These are phyloP conservation scores for Tupiocoris notatus DNA, from an alignment of 2,888 invertebrate genomes.

Conservation along the genomic window DNA sequence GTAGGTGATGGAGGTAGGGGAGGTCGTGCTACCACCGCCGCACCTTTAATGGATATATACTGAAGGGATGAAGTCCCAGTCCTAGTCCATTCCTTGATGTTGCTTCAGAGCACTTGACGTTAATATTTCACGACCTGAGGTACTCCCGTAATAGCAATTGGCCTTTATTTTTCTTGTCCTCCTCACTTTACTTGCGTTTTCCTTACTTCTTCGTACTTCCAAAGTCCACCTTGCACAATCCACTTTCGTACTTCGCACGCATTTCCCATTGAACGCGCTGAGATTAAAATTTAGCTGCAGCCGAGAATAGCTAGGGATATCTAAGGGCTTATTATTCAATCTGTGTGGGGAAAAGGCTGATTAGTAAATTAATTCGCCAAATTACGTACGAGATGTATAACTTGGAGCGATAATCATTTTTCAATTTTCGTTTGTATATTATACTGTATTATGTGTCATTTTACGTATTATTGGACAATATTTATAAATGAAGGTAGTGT, in stretches of 20 bases:
- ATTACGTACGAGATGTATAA: too few relatives aligned
- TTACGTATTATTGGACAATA: too few relatives aligned
- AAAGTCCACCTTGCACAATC: too few relatives aligned
- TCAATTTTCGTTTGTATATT: too few relatives aligned
- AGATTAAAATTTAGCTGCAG: background rate
- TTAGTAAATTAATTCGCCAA: too few relatives aligned
- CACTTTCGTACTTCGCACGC: background rate
- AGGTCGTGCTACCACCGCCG: background rate
- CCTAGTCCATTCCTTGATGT: background rate
- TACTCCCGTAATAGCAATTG: slow-evolving; percentile 40
- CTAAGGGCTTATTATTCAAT: too few relatives aligned
- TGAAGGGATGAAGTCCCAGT: slow-evolving; percentile 33
- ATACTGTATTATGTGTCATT: too few relatives aligned
- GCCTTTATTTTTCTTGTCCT: slow-evolving; percentile 26
- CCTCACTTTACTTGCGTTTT: background rate
- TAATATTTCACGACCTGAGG: slow-evolving; percentile 41
- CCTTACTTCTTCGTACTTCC: too few relatives aligned
- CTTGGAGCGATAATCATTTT: too few relatives aligned
- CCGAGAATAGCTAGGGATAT: too few relatives aligned
- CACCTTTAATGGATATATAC: slow-evolving; percentile 43
- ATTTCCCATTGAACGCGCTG: background rate
- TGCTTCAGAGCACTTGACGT: slow-evolving; percentile 24
- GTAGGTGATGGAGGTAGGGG: background rate
- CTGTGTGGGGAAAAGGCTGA: too few relatives aligned
- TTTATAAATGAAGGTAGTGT: too few relatives aligned